Conservation (phyloP, 2,888 invertebrate genomes). For the Bugulina stolonifera region DNA sequence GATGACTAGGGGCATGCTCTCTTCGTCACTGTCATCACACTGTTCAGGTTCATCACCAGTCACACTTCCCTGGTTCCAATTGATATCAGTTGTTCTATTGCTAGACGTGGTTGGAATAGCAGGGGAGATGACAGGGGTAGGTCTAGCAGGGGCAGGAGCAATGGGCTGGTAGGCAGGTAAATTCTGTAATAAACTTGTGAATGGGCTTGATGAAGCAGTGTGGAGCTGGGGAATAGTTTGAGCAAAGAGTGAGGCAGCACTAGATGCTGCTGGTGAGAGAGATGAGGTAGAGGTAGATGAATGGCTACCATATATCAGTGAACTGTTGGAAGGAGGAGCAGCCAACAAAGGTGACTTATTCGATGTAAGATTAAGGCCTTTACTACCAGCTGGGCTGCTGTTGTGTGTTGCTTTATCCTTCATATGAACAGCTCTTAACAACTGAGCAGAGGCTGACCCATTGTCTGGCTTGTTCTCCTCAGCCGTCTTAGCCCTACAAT, state of each 20-base stretch:
- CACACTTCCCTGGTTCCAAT: too few relatives aligned
- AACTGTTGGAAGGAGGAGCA: conserved; percentile 18
- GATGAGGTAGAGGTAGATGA: too few relatives aligned
- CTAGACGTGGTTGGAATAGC: too few relatives aligned
- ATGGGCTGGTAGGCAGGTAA: background rate
- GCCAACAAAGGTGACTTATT: background rate
- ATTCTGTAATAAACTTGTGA: background rate
- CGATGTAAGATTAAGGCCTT: background rate
- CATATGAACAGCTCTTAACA: conserved; percentile 5
- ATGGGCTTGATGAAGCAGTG: background rate
- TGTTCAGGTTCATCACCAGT: too few relatives aligned
- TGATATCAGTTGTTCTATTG: too few relatives aligned
- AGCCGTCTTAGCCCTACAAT: too few relatives aligned
- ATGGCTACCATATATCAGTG: conserved; percentile 8
- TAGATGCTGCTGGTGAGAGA: background rate
- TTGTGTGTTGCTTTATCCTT: background rate
- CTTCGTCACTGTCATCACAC: background rate
- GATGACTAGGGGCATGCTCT: background rate
- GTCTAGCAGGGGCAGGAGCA: background rate
- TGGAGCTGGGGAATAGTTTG: background rate
- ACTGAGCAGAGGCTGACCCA: conserved; percentile 1
- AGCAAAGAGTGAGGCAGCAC: background rate
- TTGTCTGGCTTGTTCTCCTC: background rate
- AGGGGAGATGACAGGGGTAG: background rate
- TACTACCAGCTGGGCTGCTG: background rate